Evolutionary conservation across 37 sponge, comb jelly and placozoan genomes (phyloP), one percentile per base, ranked within the genome.

Genomic region (Amphimedon queenslandica): DNA sequence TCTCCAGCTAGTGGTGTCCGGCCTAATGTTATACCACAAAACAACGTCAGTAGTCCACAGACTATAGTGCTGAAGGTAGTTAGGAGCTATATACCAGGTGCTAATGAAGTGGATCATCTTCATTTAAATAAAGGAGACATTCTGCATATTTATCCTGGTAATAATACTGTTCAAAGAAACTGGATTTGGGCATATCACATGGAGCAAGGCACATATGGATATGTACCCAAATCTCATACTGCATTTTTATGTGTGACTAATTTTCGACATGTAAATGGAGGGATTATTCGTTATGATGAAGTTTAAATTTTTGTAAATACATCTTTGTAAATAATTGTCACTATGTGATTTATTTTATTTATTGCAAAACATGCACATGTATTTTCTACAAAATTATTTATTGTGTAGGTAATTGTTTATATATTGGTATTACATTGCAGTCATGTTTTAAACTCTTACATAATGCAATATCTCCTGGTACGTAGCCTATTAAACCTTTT

Each of bases 151-250:
- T 77, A 70, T 37, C 72, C 78, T 4, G 61, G 61, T n/a, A 77
- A 77, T 38, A 72, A 66, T 55, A 70, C 70, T 55, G 74, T 69
- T 75, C 77, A 77, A 23, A 63, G 71, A 13, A 77, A 76, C n/a
- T 84, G 84, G 84, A 72, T 84, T 64, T 84, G 84, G 84, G 84
- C 77, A 58, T 84, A 66, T 66, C 84, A 84, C 35, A 33, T 76
- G 20, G 33, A 2, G 1, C 72, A 64, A 42, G 47, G 43, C 28
- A 51, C 39, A 13, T 72, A 72, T 53, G 84, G 84, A 40, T 84
- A 77, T 55, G 73, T 84, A 1, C 84, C 84, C 3, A 63, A 84
- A n/a, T 66, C 36, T 31, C 51, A 66, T 21, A 57, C 77, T 3
- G 73, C 58, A 23, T 76, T 71, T 70, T 57, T 74, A 24, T 84